Evolutionary conservation across 2,113 vertebrate genomes (phyloP).

Genomic region (Bos taurus): DNA sequence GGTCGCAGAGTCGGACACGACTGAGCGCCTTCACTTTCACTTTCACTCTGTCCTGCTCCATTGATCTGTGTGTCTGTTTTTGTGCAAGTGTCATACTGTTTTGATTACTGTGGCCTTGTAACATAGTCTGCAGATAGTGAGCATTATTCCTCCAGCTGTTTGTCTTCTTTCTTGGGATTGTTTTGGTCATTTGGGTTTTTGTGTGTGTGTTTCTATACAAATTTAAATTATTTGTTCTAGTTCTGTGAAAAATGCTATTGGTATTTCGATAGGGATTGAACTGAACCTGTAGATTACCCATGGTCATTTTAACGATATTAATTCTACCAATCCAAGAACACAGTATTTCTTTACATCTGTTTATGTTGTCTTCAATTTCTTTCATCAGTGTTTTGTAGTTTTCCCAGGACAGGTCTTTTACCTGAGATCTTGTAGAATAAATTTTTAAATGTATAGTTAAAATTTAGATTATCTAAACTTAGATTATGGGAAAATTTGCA

Average conservation of each 20-base stretch:
- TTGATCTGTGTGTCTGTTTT: background rate
- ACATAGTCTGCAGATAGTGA: background rate
- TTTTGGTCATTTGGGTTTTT: background rate
- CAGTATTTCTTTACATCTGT: background rate
- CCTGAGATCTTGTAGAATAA: background rate
- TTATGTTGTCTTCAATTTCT: background rate
- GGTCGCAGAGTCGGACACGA: no score
- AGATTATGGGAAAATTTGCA: background rate
- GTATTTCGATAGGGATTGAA: accelerated
- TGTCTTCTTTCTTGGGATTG: background rate
- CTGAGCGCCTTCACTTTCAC: no score
- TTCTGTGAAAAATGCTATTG: background rate
- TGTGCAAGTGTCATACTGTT: background rate
- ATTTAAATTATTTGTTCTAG: background rate
- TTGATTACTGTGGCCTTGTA: background rate
- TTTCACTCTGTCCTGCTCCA: background rate
- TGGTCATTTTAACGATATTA: background rate
- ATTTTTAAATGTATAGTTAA: background rate
- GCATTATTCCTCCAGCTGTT: background rate
- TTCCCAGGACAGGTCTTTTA: background rate
- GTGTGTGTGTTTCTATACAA: background rate
- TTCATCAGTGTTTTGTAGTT: background rate
- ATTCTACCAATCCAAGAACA: background rate
- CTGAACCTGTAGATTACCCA: background rate
- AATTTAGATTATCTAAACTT: background rate